Percentiles rank a stretch among this genome's conserved stretches.
phyloP scores from a whole-genome alignment of 2,888 invertebrate species.

The Cremastobaeus sp. region DNA sequence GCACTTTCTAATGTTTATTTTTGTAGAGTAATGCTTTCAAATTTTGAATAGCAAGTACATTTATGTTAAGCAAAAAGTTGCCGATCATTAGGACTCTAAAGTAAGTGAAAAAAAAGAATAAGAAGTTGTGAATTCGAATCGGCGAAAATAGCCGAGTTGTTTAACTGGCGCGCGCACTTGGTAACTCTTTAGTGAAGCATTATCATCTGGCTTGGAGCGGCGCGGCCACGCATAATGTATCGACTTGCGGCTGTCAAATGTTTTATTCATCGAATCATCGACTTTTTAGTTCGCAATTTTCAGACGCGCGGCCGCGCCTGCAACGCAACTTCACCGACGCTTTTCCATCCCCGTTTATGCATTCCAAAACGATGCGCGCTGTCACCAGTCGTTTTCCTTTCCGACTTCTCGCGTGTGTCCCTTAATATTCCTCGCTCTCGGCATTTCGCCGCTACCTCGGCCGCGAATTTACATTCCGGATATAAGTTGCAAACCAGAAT shows the following conservation, averaged over 20 bases:
- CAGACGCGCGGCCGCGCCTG: conserved; percentile 44
- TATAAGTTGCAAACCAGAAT: conserved; percentile 43
- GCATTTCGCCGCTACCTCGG: conserved; percentile 16
- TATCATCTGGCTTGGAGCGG: conserved; percentile 57
- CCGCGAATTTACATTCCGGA: conserved; percentile 46
- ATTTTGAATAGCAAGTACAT: no score
- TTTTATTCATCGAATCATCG: conserved; percentile 75
- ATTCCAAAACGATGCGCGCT: conserved; percentile 62
- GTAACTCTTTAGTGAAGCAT: conserved; percentile 62
- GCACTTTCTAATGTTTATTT: no score
- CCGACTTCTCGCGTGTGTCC: conserved; percentile 41
- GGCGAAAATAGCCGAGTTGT: conserved; percentile 19
- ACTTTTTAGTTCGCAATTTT: conserved; percentile 69
- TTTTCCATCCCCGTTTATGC: conserved; percentile 69
- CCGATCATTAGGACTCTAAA: no score
- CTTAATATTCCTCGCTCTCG: conserved; percentile 49
- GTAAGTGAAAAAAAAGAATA: no score
- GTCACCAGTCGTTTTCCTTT: conserved; percentile 38
- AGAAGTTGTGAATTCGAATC: no score
- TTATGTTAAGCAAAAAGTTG: no score
- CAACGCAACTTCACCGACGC: conserved; percentile 62
- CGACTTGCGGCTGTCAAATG: conserved; percentile 69
- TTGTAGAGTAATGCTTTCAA: no score
- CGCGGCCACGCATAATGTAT: conserved; percentile 68
- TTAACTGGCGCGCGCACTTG: conserved; percentile 49